A percentile compares a stretch with the other conserved stretches of the same genome.
Evolutionary conservation across 2,888 invertebrate genomes (phyloP).

Genomic region (Candidula unifasciata): DNA sequence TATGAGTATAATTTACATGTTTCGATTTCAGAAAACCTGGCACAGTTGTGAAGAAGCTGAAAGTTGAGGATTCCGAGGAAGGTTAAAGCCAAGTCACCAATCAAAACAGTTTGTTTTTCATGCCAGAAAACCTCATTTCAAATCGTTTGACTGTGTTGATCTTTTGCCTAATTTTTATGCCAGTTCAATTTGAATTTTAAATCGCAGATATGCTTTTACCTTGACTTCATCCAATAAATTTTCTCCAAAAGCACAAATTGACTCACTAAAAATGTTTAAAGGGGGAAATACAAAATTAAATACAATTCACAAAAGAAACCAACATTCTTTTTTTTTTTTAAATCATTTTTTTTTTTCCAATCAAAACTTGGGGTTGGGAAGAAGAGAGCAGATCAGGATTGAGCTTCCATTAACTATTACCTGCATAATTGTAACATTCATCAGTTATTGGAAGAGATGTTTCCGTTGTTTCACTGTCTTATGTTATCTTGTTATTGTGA

Average conservation of each 20-base stretch:
- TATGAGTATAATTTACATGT: neutral
- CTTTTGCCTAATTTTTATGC: neutral
- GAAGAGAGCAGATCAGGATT: neutral
- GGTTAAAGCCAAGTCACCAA: neutral
- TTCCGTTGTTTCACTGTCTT: neutral
- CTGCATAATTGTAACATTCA: neutral
- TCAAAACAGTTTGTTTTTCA: neutral
- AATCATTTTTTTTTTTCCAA: too few relatives aligned
- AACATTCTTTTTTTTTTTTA: constrained; percentile 4
- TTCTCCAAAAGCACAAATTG: neutral
- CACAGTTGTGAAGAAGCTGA: constrained; percentile 49
- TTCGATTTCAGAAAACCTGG: constrained; percentile 46
- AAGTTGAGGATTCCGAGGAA: constrained; percentile 47
- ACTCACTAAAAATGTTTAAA: constrained; percentile 2
- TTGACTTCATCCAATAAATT: neutral
- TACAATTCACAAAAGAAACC: neutral
- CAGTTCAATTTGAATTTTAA: neutral
- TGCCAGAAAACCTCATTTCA: neutral
- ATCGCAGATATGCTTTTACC: neutral
- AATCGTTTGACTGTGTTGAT: neutral
- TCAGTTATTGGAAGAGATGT: neutral
- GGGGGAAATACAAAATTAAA: neutral
- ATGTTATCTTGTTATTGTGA: constrained; percentile 13
- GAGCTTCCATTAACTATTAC: neutral
- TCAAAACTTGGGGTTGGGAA: neutral